phyloP scores from a whole-genome alignment of 2,113 vertebrate genomes.

The Oceanites oceanicus region DNA sequence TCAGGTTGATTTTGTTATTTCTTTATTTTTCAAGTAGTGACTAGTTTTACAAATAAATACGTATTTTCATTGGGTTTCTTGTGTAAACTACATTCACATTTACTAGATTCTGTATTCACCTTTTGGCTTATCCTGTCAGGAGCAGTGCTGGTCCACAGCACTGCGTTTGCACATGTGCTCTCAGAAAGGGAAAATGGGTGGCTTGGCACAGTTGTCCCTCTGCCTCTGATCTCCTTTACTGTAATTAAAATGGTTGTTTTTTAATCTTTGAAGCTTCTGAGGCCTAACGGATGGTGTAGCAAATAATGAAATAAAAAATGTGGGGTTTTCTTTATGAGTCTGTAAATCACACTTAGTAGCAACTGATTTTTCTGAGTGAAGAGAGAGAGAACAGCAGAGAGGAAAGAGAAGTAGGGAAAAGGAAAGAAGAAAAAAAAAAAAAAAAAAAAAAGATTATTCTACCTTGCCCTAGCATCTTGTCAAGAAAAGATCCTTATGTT shows the following conservation, averaged over 20 bases:
- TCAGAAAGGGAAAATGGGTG: not conserved
- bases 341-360: not conserved
- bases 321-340: not conserved
- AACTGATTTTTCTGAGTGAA: not conserved
- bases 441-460: not conserved
- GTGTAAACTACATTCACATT: not conserved
- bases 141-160: not conserved
- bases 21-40: not conserved
- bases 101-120: not conserved
- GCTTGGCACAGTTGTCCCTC: not conserved
- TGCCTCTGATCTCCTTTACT: not conserved
- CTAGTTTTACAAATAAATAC: not conserved
- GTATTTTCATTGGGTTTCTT: not conserved
- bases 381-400: not conserved
- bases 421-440: accelerated
- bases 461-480: not conserved
- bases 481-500: not conserved
- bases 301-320: not conserved
- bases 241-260: not conserved
- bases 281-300: not conserved
- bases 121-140: not conserved
- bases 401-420: not conserved
- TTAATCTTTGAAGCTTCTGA: not conserved
- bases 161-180: accelerated
- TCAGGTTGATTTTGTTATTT: not conserved